phyloP scores from a whole-genome alignment of 1,140 invertebrate species.

The Atopsyche davidsoni region DNA sequence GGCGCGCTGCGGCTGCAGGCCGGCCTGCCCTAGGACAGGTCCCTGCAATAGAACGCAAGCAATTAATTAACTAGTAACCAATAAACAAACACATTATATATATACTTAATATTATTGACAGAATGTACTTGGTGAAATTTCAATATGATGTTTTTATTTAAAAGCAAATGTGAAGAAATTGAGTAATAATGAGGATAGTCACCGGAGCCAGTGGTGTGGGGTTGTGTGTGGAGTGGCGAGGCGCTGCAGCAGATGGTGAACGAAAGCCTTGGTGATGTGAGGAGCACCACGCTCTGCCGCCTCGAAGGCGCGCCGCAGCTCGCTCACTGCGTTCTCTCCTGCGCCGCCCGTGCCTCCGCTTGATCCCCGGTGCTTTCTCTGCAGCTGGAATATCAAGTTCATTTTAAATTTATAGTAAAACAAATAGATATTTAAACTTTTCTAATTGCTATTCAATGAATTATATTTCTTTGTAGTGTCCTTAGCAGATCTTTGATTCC shows the following conservation, averaged over 20 bases:
- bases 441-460: too few relatives aligned
- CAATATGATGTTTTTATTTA: neutral
- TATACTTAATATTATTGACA: too few relatives aligned
- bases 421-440: too few relatives aligned
- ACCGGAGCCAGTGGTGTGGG: conserved; percentile 45
- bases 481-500: too few relatives aligned
- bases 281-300: conserved; percentile 42
- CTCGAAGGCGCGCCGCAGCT: conserved; percentile 46
- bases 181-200: neutral
- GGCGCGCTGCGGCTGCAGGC: too few relatives aligned
- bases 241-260: conserved; percentile 40
- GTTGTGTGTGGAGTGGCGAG: conserved; percentile 35
- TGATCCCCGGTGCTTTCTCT: conserved; percentile 55
- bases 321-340: conserved; percentile 45
- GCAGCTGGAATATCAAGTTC: conserved; percentile 47
- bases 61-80: too few relatives aligned
- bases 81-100: too few relatives aligned
- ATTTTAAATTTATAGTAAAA: neutral
- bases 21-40: too few relatives aligned
- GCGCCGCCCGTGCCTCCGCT: conserved; percentile 46
- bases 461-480: too few relatives aligned
- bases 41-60: too few relatives aligned
- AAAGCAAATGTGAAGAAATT: neutral
- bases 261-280: conserved; percentile 45
- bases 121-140: too few relatives aligned